These are phyloP conservation scores for Diachrysia chrysitis DNA, from an alignment of 2,888 invertebrate genomes.

Conservation along the genomic window DNA sequence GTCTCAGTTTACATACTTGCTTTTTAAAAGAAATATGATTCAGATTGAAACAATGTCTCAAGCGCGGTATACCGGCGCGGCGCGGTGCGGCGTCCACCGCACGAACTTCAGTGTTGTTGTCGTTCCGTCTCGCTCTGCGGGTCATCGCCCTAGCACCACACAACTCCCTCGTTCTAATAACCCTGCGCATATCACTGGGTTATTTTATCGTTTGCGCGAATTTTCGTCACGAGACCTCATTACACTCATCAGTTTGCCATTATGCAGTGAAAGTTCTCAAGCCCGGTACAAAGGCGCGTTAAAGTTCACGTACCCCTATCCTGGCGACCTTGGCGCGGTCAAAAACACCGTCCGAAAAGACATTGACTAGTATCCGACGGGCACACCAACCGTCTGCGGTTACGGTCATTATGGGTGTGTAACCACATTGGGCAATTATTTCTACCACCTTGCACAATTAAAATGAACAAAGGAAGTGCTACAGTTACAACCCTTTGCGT, in stretches of 20 bases:
- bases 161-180: slow-evolving; percentile 85
- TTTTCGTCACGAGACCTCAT: slow-evolving; percentile 41
- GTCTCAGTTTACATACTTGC: slow-evolving; percentile 30
- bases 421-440: slow-evolving; percentile 81
- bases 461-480: slow-evolving; percentile 81
- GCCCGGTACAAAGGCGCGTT: slow-evolving; percentile 62
- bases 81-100: slow-evolving; percentile 59
- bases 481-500: slow-evolving; percentile 76
- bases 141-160: slow-evolving; percentile 84
- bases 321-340: slow-evolving; percentile 85
- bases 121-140: slow-evolving; percentile 85
- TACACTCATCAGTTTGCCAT: slow-evolving; percentile 15
- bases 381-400: slow-evolving; percentile 72
- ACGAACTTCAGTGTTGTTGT: slow-evolving; percentile 88
- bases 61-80: slow-evolving; percentile 45
- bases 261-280: slow-evolving; percentile 36
- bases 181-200: slow-evolving; percentile 78
- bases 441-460: slow-evolving; percentile 82
- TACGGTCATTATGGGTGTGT: slow-evolving; percentile 75
- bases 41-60: slow-evolving; percentile 56
- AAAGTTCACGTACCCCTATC: slow-evolving; percentile 79
- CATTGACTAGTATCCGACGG: slow-evolving; percentile 79
- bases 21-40: slow-evolving; percentile 41
- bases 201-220: slow-evolving; percentile 70
- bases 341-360: slow-evolving; percentile 77